Evolutionary conservation across 1,140 invertebrate species (phyloP), one percentile per base, ranked within the genome.

Genomic region (Conus ventricosus): DNA sequence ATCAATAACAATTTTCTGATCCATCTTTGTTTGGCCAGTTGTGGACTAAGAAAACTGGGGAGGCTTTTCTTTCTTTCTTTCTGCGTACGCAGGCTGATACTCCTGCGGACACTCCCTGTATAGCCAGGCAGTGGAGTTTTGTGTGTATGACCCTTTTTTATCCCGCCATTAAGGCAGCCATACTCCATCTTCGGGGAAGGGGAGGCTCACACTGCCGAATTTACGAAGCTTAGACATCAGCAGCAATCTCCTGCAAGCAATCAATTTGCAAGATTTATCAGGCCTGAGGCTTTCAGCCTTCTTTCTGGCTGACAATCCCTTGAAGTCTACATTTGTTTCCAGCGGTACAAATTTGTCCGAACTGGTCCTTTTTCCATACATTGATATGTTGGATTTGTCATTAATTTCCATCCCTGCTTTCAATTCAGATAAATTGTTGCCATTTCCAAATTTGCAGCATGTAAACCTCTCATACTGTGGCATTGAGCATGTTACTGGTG

Each of bases 191-290:
- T n/a, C n/a, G n/a, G n/a, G n/a, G n/a, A n/a, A n/a, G n/a, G n/a
- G n/a, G n/a, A n/a, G n/a, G n/a, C 25, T 89, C 8, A 27, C 25
- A 2, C 78, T 83, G 8, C 25, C 87, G 13, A 89, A 89, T 78
- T 57, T 89, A 25, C 80, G 82, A 23, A 87, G 57, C 51, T 71
- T 89, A 7, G 86, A 89, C 75, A 8, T 84, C 11, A 89, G 89
- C 53, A 6, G 60, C 39, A 89, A 89, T 23, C 17, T 15, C 8
- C n/a, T 78, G 11, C 27, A 6, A 7, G 13, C 39, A 17, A 53
- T 86, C 11, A 53, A 2, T 25, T 39, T 54, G 10, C 51, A 8
- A 0, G 84, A n/a, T 15, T 25, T 86, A 10, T 17, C 39, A 11
- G 0, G 51, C 11, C 8, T 86, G 13, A n/a, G 63, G 53, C 39